Conservation (phyloP, 2,113 vertebrate genomes). For the Phalacrocorax carbo region DNA sequence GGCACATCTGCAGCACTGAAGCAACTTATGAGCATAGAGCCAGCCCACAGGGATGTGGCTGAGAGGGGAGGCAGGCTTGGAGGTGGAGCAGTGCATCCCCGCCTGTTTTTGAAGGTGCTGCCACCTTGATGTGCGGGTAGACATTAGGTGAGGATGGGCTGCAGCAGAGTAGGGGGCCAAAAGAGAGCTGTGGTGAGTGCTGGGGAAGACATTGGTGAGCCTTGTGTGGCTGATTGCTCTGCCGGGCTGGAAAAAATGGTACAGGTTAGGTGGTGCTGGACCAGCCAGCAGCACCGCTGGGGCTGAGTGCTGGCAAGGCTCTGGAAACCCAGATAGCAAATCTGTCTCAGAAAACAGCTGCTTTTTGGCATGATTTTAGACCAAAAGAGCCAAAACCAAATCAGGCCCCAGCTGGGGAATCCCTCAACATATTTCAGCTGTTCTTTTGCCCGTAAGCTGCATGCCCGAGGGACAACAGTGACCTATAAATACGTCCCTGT, state of each 20-base stretch:
- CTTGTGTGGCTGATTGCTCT: not conserved
- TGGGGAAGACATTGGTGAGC: not conserved
- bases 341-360: not conserved
- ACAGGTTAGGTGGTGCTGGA: not conserved
- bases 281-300: not conserved
- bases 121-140: too few relatives aligned
- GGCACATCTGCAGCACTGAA: not conserved
- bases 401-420: not conserved
- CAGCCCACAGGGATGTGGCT: not conserved
- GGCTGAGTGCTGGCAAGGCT: not conserved
- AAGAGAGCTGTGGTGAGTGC: not conserved
- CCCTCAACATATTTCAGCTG: not conserved
- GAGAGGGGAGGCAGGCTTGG: not conserved
- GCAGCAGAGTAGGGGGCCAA: not conserved
- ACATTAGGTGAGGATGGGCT: not conserved
- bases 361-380: not conserved
- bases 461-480: not conserved
- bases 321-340: not conserved
- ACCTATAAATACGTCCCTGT: not conserved
- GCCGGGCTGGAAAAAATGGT: accelerated
- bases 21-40: not conserved
- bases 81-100: too few relatives aligned
- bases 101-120: not conserved
- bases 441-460: not conserved
- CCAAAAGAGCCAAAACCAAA: not conserved